These are phyloP conservation scores for Mythimna vitellina DNA, from an alignment of 2,888 invertebrate genomes.

Conservation along the genomic window DNA sequence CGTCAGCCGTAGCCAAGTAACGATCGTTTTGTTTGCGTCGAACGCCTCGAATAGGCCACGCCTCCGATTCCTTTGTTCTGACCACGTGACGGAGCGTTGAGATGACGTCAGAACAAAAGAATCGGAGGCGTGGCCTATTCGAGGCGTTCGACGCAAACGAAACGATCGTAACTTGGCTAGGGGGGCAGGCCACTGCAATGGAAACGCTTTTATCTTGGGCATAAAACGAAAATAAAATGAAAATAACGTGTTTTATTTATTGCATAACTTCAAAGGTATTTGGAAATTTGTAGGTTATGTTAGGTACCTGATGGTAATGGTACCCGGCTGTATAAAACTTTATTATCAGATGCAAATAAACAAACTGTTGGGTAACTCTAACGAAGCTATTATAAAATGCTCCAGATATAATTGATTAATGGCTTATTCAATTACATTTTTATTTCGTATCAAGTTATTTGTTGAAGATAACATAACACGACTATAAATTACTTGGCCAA, in stretches of 20 bases:
- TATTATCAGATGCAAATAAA: conserved; percentile 68
- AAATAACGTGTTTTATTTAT: conserved; percentile 45
- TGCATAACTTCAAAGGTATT: conserved; percentile 43
- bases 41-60: too few species aligned
- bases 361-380: conserved; percentile 70
- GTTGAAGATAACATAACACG: conserved; percentile 64
- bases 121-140: too few species aligned
- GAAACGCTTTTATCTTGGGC: conserved; percentile 21
- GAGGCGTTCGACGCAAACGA: too few species aligned
- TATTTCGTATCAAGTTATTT: conserved; percentile 61
- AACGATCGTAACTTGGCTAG: too few species aligned
- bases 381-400: conserved; percentile 75
- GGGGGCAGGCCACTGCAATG: neutral
- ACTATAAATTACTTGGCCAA: conserved; percentile 21
- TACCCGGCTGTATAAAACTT: conserved; percentile 48
- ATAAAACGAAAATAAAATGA: conserved; percentile 41
- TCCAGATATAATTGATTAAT: conserved; percentile 77
- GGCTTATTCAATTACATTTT: conserved; percentile 63
- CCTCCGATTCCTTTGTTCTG: too few species aligned
- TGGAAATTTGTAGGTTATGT: conserved; percentile 6
- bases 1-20: too few species aligned
- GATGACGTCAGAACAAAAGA: too few species aligned
- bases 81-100: too few species aligned
- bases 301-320: conserved; percentile 2
- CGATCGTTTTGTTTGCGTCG: too few species aligned